A percentile compares a stretch with the other conserved stretches of the same genome.
Conservation (phyloP, 2,113 vertebrate species). For the Ptilorrhoa leucosticta region DNA sequence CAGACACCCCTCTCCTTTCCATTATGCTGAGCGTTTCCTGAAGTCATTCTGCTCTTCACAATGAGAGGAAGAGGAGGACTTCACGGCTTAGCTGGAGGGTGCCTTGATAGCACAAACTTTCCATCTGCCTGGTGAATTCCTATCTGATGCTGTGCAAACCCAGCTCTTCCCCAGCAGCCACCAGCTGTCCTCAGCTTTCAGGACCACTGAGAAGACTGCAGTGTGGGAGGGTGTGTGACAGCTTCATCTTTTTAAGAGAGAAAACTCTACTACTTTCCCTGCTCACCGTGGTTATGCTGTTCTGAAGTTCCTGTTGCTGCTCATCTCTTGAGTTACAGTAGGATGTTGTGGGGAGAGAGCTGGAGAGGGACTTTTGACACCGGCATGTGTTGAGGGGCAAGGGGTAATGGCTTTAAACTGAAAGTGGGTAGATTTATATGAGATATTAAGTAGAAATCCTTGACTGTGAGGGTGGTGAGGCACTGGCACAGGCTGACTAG, state of each 20-base stretch:
- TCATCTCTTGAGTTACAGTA: background rate
- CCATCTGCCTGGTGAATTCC: background rate
- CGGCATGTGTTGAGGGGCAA: background rate
- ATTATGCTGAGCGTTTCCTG: background rate
- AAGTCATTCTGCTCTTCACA: background rate
- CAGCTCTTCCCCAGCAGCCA: background rate
- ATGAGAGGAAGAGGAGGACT: background rate
- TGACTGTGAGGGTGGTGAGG: background rate
- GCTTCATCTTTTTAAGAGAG: background rate
- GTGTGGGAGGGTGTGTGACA: background rate
- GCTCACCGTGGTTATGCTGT: background rate
- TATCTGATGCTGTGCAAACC: background rate
- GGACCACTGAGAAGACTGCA: background rate
- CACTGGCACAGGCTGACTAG: background rate
- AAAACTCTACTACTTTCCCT: background rate
- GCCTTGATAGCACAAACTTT: background rate
- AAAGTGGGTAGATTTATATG: background rate
- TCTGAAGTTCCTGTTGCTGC: background rate
- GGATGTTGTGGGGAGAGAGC: background rate
- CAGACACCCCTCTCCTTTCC: background rate
- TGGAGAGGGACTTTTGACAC: background rate
- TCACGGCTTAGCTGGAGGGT: background rate
- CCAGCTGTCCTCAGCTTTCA: background rate
- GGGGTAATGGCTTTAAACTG: background rate
- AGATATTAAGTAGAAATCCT: background rate